Evolutionary conservation across 2,797 vertebrate genomes (phyloP).

Genomic region (Cryptoprocta ferox): DNA sequence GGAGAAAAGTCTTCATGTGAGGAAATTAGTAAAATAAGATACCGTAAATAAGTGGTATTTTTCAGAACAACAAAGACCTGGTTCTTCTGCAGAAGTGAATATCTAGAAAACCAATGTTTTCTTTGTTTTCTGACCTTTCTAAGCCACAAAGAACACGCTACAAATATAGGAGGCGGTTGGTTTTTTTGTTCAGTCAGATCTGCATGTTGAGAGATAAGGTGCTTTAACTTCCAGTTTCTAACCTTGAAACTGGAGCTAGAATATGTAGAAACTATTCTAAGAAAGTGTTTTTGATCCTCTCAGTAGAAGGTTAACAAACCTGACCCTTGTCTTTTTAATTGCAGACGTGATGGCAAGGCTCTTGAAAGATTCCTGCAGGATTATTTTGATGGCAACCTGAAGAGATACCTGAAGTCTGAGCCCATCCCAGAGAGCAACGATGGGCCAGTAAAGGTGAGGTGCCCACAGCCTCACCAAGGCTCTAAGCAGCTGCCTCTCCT

Average conservation of each 20-base stretch:
- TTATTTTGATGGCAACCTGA: constrained; percentile 95
- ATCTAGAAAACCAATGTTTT: not conserved
- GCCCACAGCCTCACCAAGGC: not conserved
- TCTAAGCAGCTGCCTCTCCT: not conserved
- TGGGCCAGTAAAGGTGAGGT: constrained; percentile 96
- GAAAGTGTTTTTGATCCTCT: constrained; percentile 39
- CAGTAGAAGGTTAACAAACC: not conserved
- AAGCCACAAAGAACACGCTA: not conserved
- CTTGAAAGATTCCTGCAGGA: constrained; percentile 95
- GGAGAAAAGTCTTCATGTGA: constrained; percentile 24
- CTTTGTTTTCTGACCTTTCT: constrained; percentile 29
- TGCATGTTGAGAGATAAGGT: constrained; percentile 12
- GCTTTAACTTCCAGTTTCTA: not conserved
- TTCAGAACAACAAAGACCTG: constrained; percentile 20
- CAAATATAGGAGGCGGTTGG: not conserved
- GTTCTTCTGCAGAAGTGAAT: constrained; percentile 38
- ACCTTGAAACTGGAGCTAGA: constrained; percentile 43
- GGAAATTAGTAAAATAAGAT: constrained; percentile 1
- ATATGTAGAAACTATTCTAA: constrained; percentile 1
- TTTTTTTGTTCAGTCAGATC: constrained; percentile 26
- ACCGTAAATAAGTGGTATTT: not conserved
- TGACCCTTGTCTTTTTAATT: constrained; percentile 50
- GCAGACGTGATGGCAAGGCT: constrained; percentile 96
- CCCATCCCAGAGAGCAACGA: constrained; percentile 95
- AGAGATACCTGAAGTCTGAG: constrained; percentile 97